phyloP scores from a whole-genome alignment of 2,797 vertebrate genomes.

The Danio aesculapii region DNA sequence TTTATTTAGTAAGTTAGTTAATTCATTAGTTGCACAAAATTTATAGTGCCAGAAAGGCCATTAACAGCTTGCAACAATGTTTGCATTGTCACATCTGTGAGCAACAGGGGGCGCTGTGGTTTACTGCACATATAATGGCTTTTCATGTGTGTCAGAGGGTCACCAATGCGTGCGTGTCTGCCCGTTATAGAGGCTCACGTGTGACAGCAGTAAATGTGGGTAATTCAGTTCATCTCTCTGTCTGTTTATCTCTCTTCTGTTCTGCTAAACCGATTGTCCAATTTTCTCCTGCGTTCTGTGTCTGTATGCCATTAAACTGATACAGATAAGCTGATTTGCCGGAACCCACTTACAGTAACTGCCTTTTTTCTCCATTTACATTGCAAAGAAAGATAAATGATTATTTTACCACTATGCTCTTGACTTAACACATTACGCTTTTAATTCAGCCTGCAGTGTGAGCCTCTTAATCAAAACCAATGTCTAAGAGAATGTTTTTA shows the following conservation, averaged over 20 bases:
- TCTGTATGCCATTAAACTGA: not conserved
- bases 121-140: not conserved
- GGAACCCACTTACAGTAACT: not conserved
- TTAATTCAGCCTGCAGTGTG: slow-evolving; percentile 9
- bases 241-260: slow-evolving; percentile 21
- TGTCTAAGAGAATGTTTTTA: not conserved
- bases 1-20: too few species aligned
- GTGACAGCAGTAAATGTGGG: not conserved
- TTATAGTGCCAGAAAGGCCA: too few species aligned
- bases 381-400: not conserved
- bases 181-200: not conserved
- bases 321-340: not conserved
- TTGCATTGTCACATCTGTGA: too few species aligned
- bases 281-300: not conserved
- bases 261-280: slow-evolving; percentile 9
- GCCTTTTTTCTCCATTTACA: not conserved
- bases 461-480: not conserved
- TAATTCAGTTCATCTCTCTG: slow-evolving; percentile 9
- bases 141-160: too few species aligned
- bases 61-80: too few species aligned
- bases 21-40: too few species aligned
- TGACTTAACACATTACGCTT: not conserved
- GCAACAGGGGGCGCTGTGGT: slow-evolving; percentile 24
- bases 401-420: not conserved
- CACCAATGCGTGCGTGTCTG: not conserved